Percentiles rank a stretch among this genome's conserved stretches.
These are phyloP conservation scores for Byasa hedistus DNA, from an alignment of 2,888 invertebrate species.

Conservation along the genomic window DNA sequence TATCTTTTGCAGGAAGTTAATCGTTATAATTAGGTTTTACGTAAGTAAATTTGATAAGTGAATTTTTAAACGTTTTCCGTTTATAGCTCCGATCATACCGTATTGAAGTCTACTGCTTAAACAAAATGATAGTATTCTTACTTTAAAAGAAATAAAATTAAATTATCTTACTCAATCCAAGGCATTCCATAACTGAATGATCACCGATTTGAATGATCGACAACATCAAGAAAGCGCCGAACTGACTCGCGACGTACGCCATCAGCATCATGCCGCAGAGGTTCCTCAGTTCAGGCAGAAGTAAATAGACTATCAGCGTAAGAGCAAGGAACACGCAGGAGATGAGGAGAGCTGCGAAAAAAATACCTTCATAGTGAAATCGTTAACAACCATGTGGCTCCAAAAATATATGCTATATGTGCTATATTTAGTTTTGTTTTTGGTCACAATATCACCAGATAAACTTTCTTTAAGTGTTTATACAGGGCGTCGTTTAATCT, in stretches of 20 bases:
- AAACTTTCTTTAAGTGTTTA: no score
- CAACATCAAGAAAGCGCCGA: conserved; percentile 50
- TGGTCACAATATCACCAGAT: no score
- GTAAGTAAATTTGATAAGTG: no score
- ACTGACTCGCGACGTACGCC: conserved; percentile 46
- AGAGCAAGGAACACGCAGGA: conserved; percentile 39
- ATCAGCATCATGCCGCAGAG: conserved; percentile 38
- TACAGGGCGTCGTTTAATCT: no score
- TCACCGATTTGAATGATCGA: conserved; percentile 42
- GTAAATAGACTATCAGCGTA: conserved; percentile 37
- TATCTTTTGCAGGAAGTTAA: no score
- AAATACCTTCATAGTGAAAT: neutral
- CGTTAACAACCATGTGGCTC: neutral
- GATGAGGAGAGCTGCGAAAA: conserved; percentile 35
- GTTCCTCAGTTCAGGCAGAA: conserved; percentile 36
- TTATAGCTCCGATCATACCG: no score
- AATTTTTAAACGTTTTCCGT: no score
- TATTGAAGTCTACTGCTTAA: no score
- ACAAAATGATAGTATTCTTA: neutral
- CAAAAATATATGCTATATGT: no score
- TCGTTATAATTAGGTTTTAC: no score
- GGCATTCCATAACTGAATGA: conserved; percentile 35
- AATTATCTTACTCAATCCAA: conserved; percentile 45
- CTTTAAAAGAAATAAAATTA: neutral
- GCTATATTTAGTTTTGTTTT: no score